Conservation (phyloP, 2,888 invertebrate species). For the Blomia tropicalis region DNA sequence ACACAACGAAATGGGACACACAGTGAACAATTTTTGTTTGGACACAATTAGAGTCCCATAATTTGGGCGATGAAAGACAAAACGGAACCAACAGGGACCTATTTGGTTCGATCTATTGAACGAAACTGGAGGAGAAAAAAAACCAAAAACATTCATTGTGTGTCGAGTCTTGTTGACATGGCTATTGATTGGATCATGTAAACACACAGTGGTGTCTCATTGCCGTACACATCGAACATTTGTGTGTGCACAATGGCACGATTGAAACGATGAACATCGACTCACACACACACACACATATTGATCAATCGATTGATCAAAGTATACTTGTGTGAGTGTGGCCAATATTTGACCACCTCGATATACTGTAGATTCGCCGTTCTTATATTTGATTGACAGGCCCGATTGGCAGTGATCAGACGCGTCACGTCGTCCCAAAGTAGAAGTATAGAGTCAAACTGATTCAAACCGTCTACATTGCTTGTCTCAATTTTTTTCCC, state of each 20-base stretch:
- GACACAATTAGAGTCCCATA: conserved; percentile 1
- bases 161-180: neutral
- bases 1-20: too few species aligned
- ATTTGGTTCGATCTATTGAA: too few species aligned
- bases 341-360: conserved; percentile 9
- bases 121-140: too few species aligned
- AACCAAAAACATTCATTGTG: neutral
- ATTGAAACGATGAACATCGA: too few species aligned
- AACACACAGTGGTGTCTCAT: conserved; percentile 12
- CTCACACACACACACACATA: too few species aligned
- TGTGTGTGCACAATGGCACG: conserved; percentile 2
- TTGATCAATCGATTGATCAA: neutral
- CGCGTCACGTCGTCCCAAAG: neutral
- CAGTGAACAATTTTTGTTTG: neutral
- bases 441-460: neutral
- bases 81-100: too few species aligned
- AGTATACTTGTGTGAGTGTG: neutral
- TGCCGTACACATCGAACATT: conserved; percentile 2
- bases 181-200: conserved; percentile 4
- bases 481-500: neutral
- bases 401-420: conserved; percentile 3
- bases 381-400: neutral
- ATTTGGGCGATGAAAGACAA: conserved; percentile 9
- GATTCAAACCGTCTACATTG: conserved; percentile 2
- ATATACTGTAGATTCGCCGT: neutral